These are phyloP conservation scores for Pterocles burchelli DNA, from an alignment of 2,113 vertebrate genomes.

Conservation along the genomic window DNA sequence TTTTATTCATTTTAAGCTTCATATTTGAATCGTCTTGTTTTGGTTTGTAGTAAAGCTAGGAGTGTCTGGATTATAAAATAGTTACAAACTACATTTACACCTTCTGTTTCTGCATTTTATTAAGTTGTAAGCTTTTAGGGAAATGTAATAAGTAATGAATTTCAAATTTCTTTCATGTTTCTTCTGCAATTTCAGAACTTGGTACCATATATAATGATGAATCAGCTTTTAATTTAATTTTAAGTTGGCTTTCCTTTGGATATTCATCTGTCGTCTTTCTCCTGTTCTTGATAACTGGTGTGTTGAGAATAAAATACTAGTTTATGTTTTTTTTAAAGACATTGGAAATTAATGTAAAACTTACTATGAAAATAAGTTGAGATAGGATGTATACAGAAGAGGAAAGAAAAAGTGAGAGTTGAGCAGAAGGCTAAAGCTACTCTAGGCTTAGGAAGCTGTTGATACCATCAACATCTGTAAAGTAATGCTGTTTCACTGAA, in stretches of 20 bases:
- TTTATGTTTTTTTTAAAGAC: not conserved
- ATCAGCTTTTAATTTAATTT: not conserved
- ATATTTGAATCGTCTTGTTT: not conserved
- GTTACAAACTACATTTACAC: not conserved
- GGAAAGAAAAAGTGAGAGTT: not conserved
- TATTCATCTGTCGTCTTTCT: not conserved
- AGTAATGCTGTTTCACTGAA: not conserved
- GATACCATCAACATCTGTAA: not conserved
- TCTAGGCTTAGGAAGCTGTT: not conserved
- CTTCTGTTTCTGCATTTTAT: not conserved
- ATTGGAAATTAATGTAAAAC: not conserved
- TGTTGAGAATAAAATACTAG: not conserved
- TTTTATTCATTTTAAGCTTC: not conserved
- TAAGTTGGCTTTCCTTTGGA: not conserved
- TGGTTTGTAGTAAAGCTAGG: not conserved
- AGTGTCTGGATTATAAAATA: not conserved
- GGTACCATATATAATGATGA: not conserved
- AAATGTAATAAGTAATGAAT: not conserved
- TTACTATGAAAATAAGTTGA: not conserved
- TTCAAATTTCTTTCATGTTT: not conserved
- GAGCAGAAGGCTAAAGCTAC: not conserved
- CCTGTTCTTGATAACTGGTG: not conserved
- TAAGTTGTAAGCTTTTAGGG: not conserved
- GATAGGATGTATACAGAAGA: not conserved
- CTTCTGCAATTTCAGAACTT: not conserved